Evolutionary conservation across 1,140 invertebrate species (phyloP), one percentile per base, ranked within the genome.

Genomic region (Neomicropteryx cornuta): DNA sequence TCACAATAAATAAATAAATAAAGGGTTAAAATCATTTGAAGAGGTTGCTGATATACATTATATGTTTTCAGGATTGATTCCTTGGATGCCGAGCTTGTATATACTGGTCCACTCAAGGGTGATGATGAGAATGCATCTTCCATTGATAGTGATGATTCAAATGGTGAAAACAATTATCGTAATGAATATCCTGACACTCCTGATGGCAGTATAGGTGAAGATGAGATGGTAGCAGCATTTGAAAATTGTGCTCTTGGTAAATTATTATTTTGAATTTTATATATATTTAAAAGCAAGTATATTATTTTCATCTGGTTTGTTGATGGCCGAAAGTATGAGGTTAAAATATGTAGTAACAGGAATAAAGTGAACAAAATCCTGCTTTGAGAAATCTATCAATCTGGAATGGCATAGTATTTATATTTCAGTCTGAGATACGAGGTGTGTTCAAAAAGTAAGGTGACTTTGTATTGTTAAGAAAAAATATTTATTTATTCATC

Each of bases 181-280:
- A 75, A 75, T 58, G 71, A 73, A 21, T 75, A 75, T 45, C 72
- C 72, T 14, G 71, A 73, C 45, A 60, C 60, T 2, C 70, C 73
- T 30, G 47, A 58, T 10, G 69, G 70, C 42, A 70, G 66, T 43
- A 60, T 71, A 18, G 57, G 64, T 46, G 67, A 71, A 44, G 68
- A 71, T 16, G 70, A 71, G 42, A 74, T 73, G 62, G 48, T 62
- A 6, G 49, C 46, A 16, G 67, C 68, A 20, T 58, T 68, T 48
- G 41, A 61, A 36, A 59, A 53, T 31, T 51, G 49, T 40, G 52
- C 56, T 43, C 43, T 67, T 39, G 63, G 63, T 49, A 32, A 36
- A 14, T 18, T 11, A 21, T 18, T 40, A 34, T 4, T 10, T 6
- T 6, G 14, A 14, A 32, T 16, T 10, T 10, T 32, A n/a, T 8